These are phyloP conservation scores for Harpagoxenus sublaevis DNA, from an alignment of 2,888 invertebrate species.

Conservation along the genomic window DNA sequence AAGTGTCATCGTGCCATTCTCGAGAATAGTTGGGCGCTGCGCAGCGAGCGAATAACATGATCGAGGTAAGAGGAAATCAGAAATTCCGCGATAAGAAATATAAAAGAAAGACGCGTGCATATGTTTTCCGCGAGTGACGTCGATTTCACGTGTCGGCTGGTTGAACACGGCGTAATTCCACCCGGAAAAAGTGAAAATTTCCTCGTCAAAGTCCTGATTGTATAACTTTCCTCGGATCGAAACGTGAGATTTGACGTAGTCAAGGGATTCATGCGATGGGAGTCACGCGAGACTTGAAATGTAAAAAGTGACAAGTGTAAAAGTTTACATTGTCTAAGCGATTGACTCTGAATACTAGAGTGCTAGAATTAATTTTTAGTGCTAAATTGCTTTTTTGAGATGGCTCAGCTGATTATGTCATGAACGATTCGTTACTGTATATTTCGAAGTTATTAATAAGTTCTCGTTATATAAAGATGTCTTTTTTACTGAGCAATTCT, in stretches of 20 bases:
- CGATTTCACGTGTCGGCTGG: neutral
- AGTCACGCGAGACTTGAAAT: neutral
- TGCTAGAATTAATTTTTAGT: neutral
- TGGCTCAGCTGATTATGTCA: neutral
- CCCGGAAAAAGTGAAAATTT: constrained; percentile 16
- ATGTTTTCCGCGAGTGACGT: constrained; percentile 19
- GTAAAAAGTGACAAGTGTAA: neutral
- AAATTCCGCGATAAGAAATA: neutral
- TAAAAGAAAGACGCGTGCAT: neutral
- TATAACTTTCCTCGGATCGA: neutral
- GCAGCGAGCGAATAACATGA: constrained; percentile 78
- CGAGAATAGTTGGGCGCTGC: constrained; percentile 77
- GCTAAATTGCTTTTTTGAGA: neutral
- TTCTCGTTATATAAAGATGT: neutral
- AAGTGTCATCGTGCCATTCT: constrained; percentile 75
- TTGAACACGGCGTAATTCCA: neutral
- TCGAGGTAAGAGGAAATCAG: constrained; percentile 77
- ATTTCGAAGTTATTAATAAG: neutral
- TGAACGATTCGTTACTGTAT: neutral
- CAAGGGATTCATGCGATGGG: neutral
- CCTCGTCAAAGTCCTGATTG: neutral
- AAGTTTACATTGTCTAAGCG: neutral
- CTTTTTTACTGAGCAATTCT: neutral
- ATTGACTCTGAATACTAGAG: neutral
- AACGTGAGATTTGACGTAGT: neutral